phyloP scores from a whole-genome alignment of 2,113 vertebrate genomes.

The Bagarius yarrelli region DNA sequence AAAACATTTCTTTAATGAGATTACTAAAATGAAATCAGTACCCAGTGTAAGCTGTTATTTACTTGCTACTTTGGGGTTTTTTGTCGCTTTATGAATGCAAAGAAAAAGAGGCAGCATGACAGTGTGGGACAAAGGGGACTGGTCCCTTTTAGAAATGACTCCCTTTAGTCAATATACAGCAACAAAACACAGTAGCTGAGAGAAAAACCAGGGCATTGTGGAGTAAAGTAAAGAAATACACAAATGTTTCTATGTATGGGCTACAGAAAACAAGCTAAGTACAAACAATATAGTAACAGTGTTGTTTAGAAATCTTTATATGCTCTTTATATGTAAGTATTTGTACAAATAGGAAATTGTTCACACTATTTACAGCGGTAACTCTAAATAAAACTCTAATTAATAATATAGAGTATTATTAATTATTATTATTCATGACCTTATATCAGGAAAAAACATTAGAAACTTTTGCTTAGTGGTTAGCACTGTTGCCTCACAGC shows the following conservation, averaged over 20 bases:
- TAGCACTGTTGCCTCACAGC: no score
- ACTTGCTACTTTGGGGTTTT: constrained; percentile 67
- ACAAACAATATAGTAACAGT: constrained; percentile 1
- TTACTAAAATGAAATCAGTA: background rate
- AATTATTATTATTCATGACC: no score
- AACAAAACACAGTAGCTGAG: constrained; percentile 58
- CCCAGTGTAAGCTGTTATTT: background rate
- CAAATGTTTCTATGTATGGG: background rate
- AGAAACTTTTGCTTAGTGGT: no score
- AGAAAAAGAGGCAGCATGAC: constrained; percentile 63
- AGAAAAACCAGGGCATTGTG: constrained; percentile 42
- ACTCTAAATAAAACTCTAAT: background rate
- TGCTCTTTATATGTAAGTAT: background rate
- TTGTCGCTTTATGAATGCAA: constrained; percentile 68
- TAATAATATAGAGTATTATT: no score
- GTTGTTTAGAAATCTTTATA: constrained; percentile 13
- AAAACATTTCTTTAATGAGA: background rate
- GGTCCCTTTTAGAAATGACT: constrained; percentile 60
- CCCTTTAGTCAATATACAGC: constrained; percentile 43
- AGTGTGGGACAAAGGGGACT: constrained; percentile 64
- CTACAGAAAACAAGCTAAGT: background rate
- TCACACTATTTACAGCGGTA: background rate
- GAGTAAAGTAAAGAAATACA: background rate
- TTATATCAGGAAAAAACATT: no score
- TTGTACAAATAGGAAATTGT: background rate